Base-by-base conservation (phyloP, 2,113 vertebrate genomes). In the Solenodon paradoxus region DNA sequence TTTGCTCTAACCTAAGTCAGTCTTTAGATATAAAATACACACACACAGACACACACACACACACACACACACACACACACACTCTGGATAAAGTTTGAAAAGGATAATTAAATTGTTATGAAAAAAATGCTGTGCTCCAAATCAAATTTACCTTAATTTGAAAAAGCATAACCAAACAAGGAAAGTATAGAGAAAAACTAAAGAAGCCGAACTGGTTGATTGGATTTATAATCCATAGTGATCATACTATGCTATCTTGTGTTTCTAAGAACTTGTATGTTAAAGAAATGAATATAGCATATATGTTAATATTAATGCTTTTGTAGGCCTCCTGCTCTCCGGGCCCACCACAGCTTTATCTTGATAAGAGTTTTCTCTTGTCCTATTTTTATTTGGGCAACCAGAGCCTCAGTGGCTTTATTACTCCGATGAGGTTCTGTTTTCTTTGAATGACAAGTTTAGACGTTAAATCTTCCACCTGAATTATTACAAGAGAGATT, bases 391-490 rank as follows among this genome's bases (percentile, higher is more conserved):
- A 95, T 98, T 98, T 99, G 98, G 81, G 97, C 96, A 71, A 96
- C 97, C 78, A 98, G 98, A 57, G 98, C 98, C 97, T 99, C 98
- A 0, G 97, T 98, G 90, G 98, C 99, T 80, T 98, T 98, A 98
- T 99, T 99, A 97, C 98, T 98, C 97, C 98, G 98, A 98, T 98
- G 98, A 97, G 99, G 98, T 98, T 99, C 98, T 97, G 98, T 99
- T 97, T 99, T 98, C 97, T n/a, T n/a, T 99, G 99, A 97, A 99
- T 89, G 64, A 98, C 98, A 97, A 99, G 97, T 98, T 99, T 99
- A 96, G 98, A 98, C 95, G 98, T 99, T 95, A 99, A 97, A 97
- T 99, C 99, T 98, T 99, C 98, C 96, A 99, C 98, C 98, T 99
- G 97, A 98, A 98, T 98, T 98, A 98, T 98, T 98, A 98, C 42